Evolutionary conservation across 1,140 invertebrate species (phyloP).

Genomic region (Antheraea pernyi): DNA sequence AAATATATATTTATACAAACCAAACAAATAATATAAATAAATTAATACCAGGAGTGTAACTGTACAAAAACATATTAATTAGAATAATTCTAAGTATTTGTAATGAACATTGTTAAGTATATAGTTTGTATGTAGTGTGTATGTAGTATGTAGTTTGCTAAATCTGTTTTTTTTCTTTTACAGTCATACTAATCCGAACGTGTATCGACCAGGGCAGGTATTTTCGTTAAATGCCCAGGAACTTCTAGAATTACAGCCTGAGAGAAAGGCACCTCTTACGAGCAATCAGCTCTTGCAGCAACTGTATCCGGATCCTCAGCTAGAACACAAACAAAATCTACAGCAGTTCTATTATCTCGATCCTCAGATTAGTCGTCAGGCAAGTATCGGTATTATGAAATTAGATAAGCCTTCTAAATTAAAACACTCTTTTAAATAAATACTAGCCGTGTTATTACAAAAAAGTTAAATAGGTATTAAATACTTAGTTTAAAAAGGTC

Average conservation of each 20-base stretch:
- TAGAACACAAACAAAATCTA: constrained; percentile 52
- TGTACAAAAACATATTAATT: neutral
- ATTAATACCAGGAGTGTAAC: neutral
- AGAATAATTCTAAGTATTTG: neutral
- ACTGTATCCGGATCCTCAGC: constrained; percentile 48
- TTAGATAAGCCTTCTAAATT: neutral
- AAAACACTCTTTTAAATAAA: neutral
- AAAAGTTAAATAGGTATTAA: no score
- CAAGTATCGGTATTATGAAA: constrained; percentile 14
- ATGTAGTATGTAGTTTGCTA: neutral
- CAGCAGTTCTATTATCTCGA: constrained; percentile 64
- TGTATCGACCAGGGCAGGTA: constrained; percentile 66
- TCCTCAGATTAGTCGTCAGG: constrained; percentile 52
- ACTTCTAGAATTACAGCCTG: constrained; percentile 62
- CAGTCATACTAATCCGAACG: constrained; percentile 13
- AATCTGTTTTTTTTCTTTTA: neutral
- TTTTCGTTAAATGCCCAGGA: constrained; percentile 63
- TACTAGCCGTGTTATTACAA: no score
- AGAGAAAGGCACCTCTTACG: constrained; percentile 55
- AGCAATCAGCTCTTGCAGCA: constrained; percentile 57
- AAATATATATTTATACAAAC: neutral
- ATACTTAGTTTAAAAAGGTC: no score
- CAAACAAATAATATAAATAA: neutral
- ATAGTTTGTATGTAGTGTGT: no score
- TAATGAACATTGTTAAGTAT: neutral